Percentiles rank a stretch among this genome's conserved stretches.
Evolutionary conservation across 1,140 invertebrate genomes (phyloP).

Genomic region (Andrena cerasifolii): DNA sequence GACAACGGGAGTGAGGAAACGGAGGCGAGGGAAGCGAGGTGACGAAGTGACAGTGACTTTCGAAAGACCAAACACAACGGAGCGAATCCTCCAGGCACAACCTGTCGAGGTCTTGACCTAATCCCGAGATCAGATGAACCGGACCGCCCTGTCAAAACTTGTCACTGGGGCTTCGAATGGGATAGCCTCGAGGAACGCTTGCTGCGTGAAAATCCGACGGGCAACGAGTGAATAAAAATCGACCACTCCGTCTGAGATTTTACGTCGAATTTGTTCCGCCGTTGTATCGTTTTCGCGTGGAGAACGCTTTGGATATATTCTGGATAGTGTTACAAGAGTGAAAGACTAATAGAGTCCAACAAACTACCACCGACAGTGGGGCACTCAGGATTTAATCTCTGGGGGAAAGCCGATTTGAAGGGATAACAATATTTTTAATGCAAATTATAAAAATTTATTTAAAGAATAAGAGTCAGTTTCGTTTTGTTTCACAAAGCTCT

Average conservation of each 20-base stretch:
- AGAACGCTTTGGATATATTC: too few relatives aligned
- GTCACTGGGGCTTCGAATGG: constrained; percentile 26
- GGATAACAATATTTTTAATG: too few relatives aligned
- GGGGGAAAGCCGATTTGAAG: too few relatives aligned
- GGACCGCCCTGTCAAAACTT: constrained; percentile 56
- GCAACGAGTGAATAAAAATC: background rate
- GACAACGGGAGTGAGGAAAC: background rate
- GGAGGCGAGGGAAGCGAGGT: constrained; percentile 4
- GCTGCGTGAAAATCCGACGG: background rate
- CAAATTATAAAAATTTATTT: too few relatives aligned
- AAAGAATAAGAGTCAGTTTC: too few relatives aligned
- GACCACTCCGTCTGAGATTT: too few relatives aligned
- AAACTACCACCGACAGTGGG: background rate
- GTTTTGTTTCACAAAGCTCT: too few relatives aligned
- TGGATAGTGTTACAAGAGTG: too few relatives aligned
- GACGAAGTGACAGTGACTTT: constrained; percentile 42
- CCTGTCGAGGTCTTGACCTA: constrained; percentile 43
- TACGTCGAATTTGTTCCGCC: background rate
- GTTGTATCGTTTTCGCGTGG: background rate
- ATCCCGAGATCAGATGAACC: constrained; percentile 49
- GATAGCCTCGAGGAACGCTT: background rate
- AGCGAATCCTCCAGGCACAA: constrained; percentile 21
- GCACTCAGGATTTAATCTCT: too few relatives aligned
- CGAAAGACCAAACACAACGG: constrained; percentile 25
- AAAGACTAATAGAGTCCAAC: too few relatives aligned